Percentiles rank a stretch among this genome's conserved stretches.
These are phyloP conservation scores for Scomber colias DNA, from an alignment of 2,113 vertebrate genomes.

Conservation along the genomic window DNA sequence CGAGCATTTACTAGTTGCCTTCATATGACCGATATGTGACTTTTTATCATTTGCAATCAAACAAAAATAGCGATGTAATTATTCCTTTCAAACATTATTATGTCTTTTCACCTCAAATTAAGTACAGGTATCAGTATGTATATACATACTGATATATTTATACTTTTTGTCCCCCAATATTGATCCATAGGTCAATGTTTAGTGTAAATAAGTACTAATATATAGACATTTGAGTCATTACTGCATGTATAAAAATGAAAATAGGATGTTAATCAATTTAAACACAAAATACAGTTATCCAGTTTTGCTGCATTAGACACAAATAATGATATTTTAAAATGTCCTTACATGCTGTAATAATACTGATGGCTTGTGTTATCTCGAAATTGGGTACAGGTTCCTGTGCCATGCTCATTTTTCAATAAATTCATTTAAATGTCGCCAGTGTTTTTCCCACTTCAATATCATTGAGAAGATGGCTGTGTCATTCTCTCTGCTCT, in stretches of 20 bases:
- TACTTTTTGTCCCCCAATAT: too few relatives aligned
- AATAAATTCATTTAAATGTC: conserved; percentile 60
- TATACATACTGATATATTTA: too few relatives aligned
- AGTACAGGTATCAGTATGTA: too few relatives aligned
- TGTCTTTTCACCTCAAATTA: neutral
- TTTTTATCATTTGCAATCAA: neutral
- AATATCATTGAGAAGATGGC: conserved; percentile 53
- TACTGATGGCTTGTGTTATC: neutral
- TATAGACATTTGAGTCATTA: neutral
- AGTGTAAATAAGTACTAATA: neutral
- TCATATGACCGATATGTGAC: neutral
- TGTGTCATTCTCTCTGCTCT: conserved; percentile 55
- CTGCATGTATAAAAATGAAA: neutral
- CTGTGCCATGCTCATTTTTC: conserved; percentile 46
- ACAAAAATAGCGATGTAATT: neutral
- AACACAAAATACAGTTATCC: neutral
- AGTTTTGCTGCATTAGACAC: neutral
- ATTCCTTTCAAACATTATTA: neutral
- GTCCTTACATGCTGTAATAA: neutral
- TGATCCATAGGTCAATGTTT: neutral
- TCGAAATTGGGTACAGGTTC: conserved; percentile 31
- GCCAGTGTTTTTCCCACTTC: conserved; percentile 52
- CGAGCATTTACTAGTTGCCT: neutral
- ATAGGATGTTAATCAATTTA: neutral
- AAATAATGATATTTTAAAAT: conserved; percentile 21